Percentiles rank a stretch among this genome's conserved stretches.
These are phyloP conservation scores for Nasonia longicornis DNA, from an alignment of 1,140 invertebrate genomes.

Conservation along the genomic window DNA sequence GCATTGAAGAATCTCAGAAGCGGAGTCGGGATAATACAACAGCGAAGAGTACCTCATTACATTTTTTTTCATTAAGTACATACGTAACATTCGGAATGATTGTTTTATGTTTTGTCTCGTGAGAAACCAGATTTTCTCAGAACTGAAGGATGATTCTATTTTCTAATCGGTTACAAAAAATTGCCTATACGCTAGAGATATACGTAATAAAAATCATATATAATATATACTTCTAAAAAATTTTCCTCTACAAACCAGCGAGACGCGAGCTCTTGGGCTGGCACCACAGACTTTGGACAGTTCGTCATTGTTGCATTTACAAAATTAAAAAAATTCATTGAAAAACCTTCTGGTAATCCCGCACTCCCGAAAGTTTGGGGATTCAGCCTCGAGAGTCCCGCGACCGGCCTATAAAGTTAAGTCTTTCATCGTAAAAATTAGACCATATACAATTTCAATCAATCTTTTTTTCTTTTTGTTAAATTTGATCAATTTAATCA, in stretches of 20 bases:
- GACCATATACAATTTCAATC: slow-evolving; percentile 25
- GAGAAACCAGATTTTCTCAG: slow-evolving; percentile 24
- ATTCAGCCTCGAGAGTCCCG: not conserved
- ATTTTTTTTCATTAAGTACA: slow-evolving; percentile 21
- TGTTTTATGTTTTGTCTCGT: not conserved
- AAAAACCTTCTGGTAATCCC: slow-evolving; percentile 32
- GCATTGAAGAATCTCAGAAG: slow-evolving; percentile 2
- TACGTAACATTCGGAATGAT: slow-evolving; percentile 38
- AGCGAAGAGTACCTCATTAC: not conserved
- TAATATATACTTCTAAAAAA: slow-evolving; percentile 32
- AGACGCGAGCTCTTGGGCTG: slow-evolving; percentile 1
- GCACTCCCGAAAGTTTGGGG: slow-evolving; percentile 8
- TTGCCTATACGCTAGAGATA: slow-evolving; percentile 28
- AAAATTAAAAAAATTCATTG: slow-evolving; percentile 44
- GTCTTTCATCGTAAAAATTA: slow-evolving; percentile 38
- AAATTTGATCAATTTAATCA: slow-evolving; percentile 34
- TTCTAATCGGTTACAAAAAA: slow-evolving; percentile 25
- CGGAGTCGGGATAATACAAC: slow-evolving; percentile 1
- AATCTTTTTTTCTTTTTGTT: not conserved
- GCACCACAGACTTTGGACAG: slow-evolving; percentile 11
- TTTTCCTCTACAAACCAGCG: not conserved
- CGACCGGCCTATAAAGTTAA: slow-evolving; percentile 12
- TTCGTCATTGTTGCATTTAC: slow-evolving; percentile 32
- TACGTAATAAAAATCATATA: slow-evolving; percentile 36
- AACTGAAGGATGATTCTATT: slow-evolving; percentile 10